Evolutionary conservation across 1,140 invertebrate genomes (phyloP).

Genomic region (Archivesica marissinica): DNA sequence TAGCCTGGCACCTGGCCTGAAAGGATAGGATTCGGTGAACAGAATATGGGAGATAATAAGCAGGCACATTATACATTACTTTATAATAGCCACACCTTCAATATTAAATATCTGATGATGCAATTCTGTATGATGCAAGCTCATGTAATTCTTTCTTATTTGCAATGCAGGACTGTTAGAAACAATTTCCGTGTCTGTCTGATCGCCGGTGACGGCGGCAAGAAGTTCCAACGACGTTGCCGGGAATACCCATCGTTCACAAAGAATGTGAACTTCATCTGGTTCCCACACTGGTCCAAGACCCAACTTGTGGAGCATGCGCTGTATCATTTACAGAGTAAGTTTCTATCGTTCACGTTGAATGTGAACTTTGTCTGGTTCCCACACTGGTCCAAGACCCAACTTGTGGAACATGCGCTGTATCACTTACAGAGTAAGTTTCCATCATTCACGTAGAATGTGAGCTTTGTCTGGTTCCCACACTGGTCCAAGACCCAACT

Average conservation of each 20-base stretch:
- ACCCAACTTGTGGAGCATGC: constrained; percentile 81
- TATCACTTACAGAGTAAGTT: constrained; percentile 81
- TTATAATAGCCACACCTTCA: no score
- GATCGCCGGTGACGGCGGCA: constrained; percentile 75
- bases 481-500: constrained; percentile 82
- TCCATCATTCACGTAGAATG: constrained; percentile 81
- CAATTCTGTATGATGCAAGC: no score
- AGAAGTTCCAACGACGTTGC: constrained; percentile 80
- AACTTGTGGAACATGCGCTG: constrained; percentile 80
- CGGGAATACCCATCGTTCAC: constrained; percentile 80
- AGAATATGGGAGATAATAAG: no score
- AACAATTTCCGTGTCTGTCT: constrained; percentile 83
- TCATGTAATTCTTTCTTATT: neutral
- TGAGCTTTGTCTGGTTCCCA: constrained; percentile 83
- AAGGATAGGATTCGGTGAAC: no score
- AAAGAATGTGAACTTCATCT: constrained; percentile 83
- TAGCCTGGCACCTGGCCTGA: no score
- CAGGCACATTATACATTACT: no score
- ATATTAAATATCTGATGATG: no score
- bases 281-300: constrained; percentile 83
- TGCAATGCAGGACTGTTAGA: constrained; percentile 78
- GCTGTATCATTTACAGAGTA: constrained; percentile 80
- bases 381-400: constrained; percentile 81
- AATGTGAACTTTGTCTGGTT: constrained; percentile 83
- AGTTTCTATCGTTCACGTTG: constrained; percentile 80